phyloP scores from a whole-genome alignment of 2,797 vertebrate species.

The Microctenopoma stevenorrisi region DNA sequence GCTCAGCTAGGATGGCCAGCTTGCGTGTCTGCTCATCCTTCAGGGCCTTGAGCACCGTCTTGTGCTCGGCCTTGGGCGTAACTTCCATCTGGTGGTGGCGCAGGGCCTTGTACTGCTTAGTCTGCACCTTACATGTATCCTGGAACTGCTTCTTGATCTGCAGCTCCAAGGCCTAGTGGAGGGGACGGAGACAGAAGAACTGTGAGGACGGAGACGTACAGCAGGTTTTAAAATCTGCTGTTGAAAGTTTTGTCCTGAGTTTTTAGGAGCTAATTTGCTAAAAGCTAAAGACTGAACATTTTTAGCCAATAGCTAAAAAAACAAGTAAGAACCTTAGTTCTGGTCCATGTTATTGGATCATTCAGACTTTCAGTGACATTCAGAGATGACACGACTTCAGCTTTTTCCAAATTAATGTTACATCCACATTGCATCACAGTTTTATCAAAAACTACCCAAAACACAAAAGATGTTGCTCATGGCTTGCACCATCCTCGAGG shows the following conservation, averaged over 20 bases:
- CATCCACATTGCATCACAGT: conserved; percentile 69
- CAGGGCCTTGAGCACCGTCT: conserved; percentile 96
- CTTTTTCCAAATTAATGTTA: conserved; percentile 52
- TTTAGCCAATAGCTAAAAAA: too few relatives aligned
- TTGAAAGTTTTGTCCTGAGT: not conserved
- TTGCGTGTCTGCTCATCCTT: conserved; percentile 96
- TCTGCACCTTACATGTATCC: conserved; percentile 99
- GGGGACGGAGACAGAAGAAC: not conserved
- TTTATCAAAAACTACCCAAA: conserved; percentile 44
- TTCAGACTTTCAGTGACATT: conserved; percentile 32
- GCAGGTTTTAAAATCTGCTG: not conserved
- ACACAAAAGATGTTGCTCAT: conserved; percentile 49
- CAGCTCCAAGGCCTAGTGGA: conserved; percentile 93
- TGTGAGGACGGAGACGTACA: not conserved
- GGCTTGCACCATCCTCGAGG: conserved; percentile 57
- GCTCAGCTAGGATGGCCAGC: conserved; percentile 93
- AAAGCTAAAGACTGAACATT: conserved; percentile 31
- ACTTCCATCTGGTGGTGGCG: conserved; percentile 99
- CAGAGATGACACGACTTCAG: conserved; percentile 34
- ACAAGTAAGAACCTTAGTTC: not conserved
- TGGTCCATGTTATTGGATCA: conserved; percentile 13
- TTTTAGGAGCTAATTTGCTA: not conserved
- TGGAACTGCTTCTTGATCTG: conserved; percentile 99
- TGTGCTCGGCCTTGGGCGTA: conserved; percentile 98
- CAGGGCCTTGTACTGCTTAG: conserved; percentile 99